Percentiles rank a stretch among this genome's conserved stretches.
Conservation (phyloP, 2,888 invertebrate species). For the Parascotia fuliginaria region DNA sequence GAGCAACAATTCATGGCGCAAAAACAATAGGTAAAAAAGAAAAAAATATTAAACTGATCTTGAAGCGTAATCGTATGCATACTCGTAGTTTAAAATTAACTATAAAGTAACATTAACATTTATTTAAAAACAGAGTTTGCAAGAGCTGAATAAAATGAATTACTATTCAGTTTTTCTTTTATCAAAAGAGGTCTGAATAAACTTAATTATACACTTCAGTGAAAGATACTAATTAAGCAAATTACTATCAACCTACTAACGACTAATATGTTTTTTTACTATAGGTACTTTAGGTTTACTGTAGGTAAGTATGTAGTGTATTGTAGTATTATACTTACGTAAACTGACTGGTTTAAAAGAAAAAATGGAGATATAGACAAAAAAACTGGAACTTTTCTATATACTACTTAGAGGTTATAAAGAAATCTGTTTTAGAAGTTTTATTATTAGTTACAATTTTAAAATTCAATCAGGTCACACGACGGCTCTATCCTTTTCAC, state of each 20-base stretch:
- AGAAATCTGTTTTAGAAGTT: background rate
- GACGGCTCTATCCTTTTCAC: slow-evolving; percentile 30
- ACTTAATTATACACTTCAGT: slow-evolving; percentile 9
- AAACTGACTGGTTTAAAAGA: too few relatives aligned
- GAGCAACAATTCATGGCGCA: too few relatives aligned
- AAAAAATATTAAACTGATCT: too few relatives aligned
- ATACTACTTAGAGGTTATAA: too few relatives aligned
- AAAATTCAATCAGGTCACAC: slow-evolving; percentile 10
- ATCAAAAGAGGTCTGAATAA: slow-evolving; percentile 9
- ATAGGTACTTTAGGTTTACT: too few relatives aligned
- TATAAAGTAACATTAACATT: background rate
- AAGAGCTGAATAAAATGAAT: background rate
- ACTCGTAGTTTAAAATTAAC: background rate
- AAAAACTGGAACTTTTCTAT: too few relatives aligned
- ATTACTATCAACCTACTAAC: too few relatives aligned
- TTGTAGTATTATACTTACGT: too few relatives aligned
- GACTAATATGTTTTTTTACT: too few relatives aligned
- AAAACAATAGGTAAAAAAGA: too few relatives aligned
- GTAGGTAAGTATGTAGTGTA: too few relatives aligned
- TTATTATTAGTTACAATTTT: background rate
- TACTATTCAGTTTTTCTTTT: slow-evolving; percentile 5
- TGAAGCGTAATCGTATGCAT: background rate
- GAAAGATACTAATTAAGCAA: slow-evolving; percentile 9
- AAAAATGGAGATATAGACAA: too few relatives aligned
- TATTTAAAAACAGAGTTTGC: background rate